Percentiles rank a stretch among this genome's conserved stretches.
Evolutionary conservation across 1,140 invertebrate genomes (phyloP).

Genomic region (Orchestia grillus): DNA sequence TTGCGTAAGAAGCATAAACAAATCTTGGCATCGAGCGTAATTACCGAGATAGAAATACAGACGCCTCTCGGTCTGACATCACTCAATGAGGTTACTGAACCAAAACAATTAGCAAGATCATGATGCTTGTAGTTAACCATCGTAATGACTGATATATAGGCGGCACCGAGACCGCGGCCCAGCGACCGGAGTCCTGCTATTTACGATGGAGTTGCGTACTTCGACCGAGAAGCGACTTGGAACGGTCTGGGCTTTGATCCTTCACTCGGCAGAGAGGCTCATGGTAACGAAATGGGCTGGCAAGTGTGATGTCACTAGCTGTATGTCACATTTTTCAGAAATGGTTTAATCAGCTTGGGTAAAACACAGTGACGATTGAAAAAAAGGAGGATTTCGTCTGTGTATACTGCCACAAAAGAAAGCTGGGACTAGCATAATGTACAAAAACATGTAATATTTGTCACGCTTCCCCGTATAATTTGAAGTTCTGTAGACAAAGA

Average conservation of each 20-base stretch:
- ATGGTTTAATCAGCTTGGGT: neutral
- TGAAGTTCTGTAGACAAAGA: neutral
- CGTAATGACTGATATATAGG: conserved; percentile 8
- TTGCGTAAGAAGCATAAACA: conserved; percentile 16
- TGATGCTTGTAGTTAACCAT: conserved; percentile 8
- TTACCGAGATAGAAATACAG: conserved; percentile 16
- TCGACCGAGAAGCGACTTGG: neutral
- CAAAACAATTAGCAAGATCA: conserved; percentile 1
- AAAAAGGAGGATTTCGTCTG: neutral
- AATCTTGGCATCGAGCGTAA: conserved; percentile 10
- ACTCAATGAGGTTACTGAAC: neutral
- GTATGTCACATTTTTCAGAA: neutral
- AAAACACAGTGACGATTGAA: neutral
- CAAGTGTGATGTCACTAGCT: neutral
- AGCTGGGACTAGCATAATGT: neutral
- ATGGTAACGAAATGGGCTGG: neutral
- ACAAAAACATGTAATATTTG: neutral
- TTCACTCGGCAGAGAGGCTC: neutral
- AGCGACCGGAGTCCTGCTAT: neutral
- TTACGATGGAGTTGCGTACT: neutral
- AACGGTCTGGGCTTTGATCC: neutral
- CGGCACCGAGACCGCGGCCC: neutral
- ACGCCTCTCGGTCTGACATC: neutral
- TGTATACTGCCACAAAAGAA: neutral
- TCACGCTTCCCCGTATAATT: neutral